Conservation (phyloP, 2,113 vertebrate species). For the Pycnonotus jocosus region DNA sequence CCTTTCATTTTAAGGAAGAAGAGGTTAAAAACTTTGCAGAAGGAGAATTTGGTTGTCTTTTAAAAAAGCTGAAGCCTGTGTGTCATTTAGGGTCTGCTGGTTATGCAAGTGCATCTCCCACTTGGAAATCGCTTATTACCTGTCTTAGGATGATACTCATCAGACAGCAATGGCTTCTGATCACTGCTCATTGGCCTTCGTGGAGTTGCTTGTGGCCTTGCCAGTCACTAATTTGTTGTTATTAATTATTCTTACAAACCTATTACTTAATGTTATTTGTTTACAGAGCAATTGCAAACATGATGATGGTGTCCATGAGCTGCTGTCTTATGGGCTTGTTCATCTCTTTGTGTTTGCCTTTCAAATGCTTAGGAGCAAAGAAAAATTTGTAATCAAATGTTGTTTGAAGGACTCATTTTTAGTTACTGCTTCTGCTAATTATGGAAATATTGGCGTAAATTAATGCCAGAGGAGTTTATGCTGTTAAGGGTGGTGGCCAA, state of each 20-base stretch:
- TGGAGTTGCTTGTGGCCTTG: neutral
- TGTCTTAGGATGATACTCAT: neutral
- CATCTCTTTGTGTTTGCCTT: neutral
- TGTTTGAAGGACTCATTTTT: neutral
- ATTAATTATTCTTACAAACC: neutral
- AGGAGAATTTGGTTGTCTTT: neutral
- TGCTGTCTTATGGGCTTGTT: neutral
- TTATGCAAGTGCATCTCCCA: neutral
- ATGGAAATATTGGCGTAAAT: neutral
- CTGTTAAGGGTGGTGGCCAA: neutral
- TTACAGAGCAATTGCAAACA: neutral
- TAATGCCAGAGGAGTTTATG: neutral
- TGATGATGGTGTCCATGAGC: neutral
- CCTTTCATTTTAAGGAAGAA: neutral
- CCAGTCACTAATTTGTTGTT: neutral
- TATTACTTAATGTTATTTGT: neutral
- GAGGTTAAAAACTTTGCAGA: neutral
- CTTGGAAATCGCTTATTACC: neutral
- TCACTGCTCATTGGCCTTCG: neutral
- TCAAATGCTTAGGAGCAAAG: neutral
- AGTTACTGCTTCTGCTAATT: neutral
- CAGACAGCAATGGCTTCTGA: neutral
- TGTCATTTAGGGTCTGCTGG: neutral
- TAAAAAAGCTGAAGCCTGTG: neutral
- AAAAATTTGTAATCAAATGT: neutral